Evolutionary conservation across 2,797 vertebrate species (phyloP).

Genomic region (Diplodus puntazzo): DNA sequence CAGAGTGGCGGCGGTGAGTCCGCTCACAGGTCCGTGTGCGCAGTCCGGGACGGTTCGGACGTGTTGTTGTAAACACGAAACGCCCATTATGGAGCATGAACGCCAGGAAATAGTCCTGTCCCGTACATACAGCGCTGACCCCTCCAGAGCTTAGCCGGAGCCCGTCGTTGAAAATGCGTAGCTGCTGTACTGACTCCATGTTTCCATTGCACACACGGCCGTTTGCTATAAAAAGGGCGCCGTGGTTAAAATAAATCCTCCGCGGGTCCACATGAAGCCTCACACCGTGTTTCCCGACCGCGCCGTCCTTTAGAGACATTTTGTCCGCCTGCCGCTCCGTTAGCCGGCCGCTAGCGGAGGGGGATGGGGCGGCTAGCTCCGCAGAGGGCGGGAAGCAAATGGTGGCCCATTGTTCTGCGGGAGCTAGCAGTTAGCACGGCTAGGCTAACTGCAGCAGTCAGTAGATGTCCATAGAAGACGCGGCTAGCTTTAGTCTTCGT

Average conservation of each 20-base stretch:
- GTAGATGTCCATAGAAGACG: not conserved
- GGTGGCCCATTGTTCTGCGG: conserved; percentile 84
- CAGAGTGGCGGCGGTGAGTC: not conserved
- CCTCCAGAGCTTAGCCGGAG: conserved; percentile 48
- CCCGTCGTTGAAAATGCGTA: conserved; percentile 69
- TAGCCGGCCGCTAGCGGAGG: conserved; percentile 57
- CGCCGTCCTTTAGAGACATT: accelerated
- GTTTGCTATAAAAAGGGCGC: not conserved
- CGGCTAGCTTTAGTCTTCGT: conserved; percentile 14
- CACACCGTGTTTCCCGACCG: accelerated
- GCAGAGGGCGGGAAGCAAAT: conserved; percentile 86
- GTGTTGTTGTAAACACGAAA: conserved; percentile 68
- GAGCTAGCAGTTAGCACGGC: conserved; percentile 59
- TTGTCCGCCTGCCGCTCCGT: not conserved
- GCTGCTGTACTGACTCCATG: not conserved
- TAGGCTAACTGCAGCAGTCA: conserved; percentile 67
- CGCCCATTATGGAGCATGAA: conserved; percentile 57
- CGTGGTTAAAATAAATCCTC: accelerated
- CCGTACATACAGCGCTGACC: conserved; percentile 40
- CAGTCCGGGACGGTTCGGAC: not conserved
- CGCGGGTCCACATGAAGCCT: accelerated
- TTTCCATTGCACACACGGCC: conserved; percentile 29
- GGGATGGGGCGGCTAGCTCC: conserved; percentile 68
- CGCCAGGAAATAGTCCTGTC: conserved; percentile 50
- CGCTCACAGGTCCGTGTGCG: not conserved